Evolutionary conservation across 2,888 invertebrate species (phyloP), one percentile per base, ranked within the genome.

Genomic region (Drosophila anomalata): DNA sequence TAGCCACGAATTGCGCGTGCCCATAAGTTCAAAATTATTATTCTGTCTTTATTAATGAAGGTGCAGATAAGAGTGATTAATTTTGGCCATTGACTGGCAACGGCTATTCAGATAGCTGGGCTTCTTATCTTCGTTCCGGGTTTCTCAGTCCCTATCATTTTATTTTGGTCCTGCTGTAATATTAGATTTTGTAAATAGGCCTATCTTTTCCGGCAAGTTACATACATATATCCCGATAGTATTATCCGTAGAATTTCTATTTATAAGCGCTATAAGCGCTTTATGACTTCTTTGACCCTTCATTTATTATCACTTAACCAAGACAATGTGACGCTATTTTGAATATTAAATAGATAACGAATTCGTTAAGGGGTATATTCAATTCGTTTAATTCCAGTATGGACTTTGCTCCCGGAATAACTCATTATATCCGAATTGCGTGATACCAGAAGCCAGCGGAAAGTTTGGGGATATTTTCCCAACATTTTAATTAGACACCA

Each of bases 401-500:
- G 67, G 31, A 65, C 65, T 31, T 65, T 54, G 26, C n/a, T 14
- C 67, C 51, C 29, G 29, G 29, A 46, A 53, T 47, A 47, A n/a
- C n/a, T n/a, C n/a, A n/a, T 5, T 36, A 36, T 36, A 12, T 17
- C 42, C 36, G n/a, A 11, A 46, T 17, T 39, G n/a, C 8, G 8
- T 29, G 66, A 29, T 65, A 46, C 31, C 29, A 5, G 17, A 24
- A 11, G 17, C 6, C n/a, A 66, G 24, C 31, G 65, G 65, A 65
- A 65, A 65, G 31, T 67, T 65, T 66, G 8, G 7, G 24, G 24
- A 46, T 39, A 42, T 47, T 60, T 42, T 8, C 3, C 29, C 26
- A 36, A 66, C 53, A 47, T 47, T 63, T 65, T 65, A 66, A 65
- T 65, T 65, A 54, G 65, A 66, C 65, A 54, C 54, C 36, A 8